Percentiles rank a stretch among this genome's conserved stretches.
Evolutionary conservation across 2,888 invertebrate species (phyloP).

Genomic region (Spodoptera littoralis): DNA sequence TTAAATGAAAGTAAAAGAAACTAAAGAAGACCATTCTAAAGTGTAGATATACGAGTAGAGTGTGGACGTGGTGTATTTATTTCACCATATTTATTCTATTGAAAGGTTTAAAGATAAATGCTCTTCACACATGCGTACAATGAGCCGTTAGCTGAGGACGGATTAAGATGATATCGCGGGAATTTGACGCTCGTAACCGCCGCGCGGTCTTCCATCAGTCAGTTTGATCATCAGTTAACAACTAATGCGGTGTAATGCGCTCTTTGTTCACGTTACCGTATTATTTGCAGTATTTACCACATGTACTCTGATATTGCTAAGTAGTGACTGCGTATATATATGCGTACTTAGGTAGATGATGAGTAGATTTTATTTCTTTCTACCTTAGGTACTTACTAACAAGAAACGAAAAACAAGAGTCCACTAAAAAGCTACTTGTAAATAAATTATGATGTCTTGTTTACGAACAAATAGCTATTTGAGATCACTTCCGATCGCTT

Average conservation of each 20-base stretch:
- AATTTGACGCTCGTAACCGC: conserved; percentile 73
- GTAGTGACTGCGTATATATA: conserved; percentile 1
- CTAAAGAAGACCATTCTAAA: not conserved
- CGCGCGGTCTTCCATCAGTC: conserved; percentile 54
- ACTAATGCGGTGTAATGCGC: conserved; percentile 80
- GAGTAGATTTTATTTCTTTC: too few relatives aligned
- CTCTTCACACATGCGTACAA: conserved; percentile 55
- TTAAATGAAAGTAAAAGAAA: too few relatives aligned
- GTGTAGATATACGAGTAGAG: not conserved
- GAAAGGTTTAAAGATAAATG: conserved; percentile 41
- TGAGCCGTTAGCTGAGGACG: conserved; percentile 64
- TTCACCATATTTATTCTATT: conserved; percentile 19
- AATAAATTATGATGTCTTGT: conserved; percentile 51
- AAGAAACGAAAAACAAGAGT: conserved; percentile 10
- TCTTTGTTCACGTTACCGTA: conserved; percentile 68
- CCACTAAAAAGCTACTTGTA: conserved; percentile 29
- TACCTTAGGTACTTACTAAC: not conserved
- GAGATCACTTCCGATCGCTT: conserved; percentile 74
- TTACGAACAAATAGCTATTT: conserved; percentile 62
- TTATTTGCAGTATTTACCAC: conserved; percentile 44
- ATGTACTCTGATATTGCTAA: conserved; percentile 16
- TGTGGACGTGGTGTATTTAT: not conserved
- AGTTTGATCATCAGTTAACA: conserved; percentile 74
- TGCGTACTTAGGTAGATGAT: too few relatives aligned
- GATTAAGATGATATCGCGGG: conserved; percentile 84